Evolutionary conservation across 2,797 vertebrate genomes (phyloP), one percentile per base, ranked within the genome.

Genomic region (Gouania willdenowi): DNA sequence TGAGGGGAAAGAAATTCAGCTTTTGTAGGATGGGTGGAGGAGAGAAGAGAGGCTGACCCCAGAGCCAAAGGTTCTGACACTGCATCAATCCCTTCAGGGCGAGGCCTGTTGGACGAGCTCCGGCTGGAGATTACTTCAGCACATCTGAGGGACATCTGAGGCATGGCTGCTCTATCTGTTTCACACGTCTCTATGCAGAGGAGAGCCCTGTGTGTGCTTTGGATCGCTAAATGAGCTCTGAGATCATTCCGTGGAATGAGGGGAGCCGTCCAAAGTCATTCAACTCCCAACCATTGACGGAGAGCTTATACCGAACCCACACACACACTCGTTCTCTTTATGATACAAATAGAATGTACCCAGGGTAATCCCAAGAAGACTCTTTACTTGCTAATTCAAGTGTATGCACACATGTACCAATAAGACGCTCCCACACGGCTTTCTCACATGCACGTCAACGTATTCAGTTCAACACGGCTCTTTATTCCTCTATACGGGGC

Each of bases 41-140:
- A 87, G 89, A 93, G 91, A 92, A 86, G 87, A 91, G 91, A 94
- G 86, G 87, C 67, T 94, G 94, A 97, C 92, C 93, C 73, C 30
- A 0, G 81, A 93, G 92, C 89, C 93, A 95, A 97, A 96, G 94
- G 94, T 94, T 92, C 77, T 91, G 92, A 97, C 93, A 95, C 91
- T 83, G 92, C 91, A 91, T 94, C 92, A 93, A 95, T 95, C 94
- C 92, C 93, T 94, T 94, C 94, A 93, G 93, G 87, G 87, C 83
- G 89, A 86, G 90, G 90, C 88, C 91, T 92, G 92, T 90, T 88
- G 91, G 90, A 89, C 90, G 84, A 83, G 88, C 84, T 81, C 86
- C 42, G 39, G 88, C 82, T 88, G 89, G 87, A 93, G 92, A 97
- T 95, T 93, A 93, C 91, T 90, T 90, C 90, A 91, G 91, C 89